Conservation (phyloP, 2,888 invertebrate species). For the Nomada ruficornis region DNA sequence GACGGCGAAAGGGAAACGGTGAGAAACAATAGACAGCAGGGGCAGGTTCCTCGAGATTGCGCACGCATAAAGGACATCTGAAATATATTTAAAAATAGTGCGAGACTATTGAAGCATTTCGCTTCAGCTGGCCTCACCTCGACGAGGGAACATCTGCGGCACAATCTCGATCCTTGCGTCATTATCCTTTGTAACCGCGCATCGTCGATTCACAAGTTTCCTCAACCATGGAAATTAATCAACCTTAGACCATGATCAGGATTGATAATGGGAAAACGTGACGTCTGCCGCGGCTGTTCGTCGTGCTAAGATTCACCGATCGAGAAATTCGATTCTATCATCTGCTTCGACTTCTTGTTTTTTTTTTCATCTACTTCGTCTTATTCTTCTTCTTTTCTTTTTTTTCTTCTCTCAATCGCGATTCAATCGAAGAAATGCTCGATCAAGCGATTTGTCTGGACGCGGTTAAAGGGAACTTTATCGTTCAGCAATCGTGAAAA, state of each 20-base stretch:
- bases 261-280: slow-evolving; percentile 62
- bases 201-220: slow-evolving; percentile 77
- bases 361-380: neutral
- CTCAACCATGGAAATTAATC: slow-evolving; percentile 83
- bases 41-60: slow-evolving; percentile 33
- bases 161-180: slow-evolving; percentile 71
- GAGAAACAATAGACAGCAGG: neutral
- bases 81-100: slow-evolving; percentile 76
- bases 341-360: neutral
- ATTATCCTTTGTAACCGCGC: slow-evolving; percentile 79
- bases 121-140: slow-evolving; percentile 78
- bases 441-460: slow-evolving; percentile 38
- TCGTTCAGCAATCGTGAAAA: slow-evolving; percentile 52
- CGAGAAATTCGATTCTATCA: slow-evolving; percentile 53
- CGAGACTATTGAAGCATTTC: slow-evolving; percentile 81
- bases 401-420: neutral
- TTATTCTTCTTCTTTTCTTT: neutral
- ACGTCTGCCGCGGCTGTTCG: slow-evolving; percentile 39
- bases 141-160: slow-evolving; percentile 61
- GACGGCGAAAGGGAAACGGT: neutral
- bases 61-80: slow-evolving; percentile 48
- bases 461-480: slow-evolving; percentile 36
- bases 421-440: slow-evolving; percentile 34
- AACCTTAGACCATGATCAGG: slow-evolving; percentile 73
- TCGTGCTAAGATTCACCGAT: slow-evolving; percentile 36